Conservation (phyloP, 2,113 vertebrate species). For the Aptenodytes patagonicus region DNA sequence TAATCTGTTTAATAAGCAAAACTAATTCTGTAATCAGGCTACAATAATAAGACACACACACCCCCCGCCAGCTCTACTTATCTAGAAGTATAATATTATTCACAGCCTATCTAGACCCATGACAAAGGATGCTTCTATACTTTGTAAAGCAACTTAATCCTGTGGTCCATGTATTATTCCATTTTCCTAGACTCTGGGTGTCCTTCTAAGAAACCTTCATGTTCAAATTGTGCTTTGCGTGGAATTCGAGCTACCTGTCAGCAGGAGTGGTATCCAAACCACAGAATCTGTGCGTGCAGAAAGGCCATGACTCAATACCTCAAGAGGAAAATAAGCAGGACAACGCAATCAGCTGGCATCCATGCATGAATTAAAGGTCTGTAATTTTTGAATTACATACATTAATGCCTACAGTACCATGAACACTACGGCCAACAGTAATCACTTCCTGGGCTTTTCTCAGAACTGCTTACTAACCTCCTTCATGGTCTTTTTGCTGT, state of each 20-base stretch:
- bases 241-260: background rate
- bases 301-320: background rate
- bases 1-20: background rate
- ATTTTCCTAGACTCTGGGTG: background rate
- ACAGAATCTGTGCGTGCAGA: background rate
- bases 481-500: background rate
- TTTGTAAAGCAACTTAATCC: background rate
- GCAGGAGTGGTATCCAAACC: background rate
- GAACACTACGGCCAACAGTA: background rate
- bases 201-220: background rate
- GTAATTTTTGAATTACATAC: background rate
- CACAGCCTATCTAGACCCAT: background rate
- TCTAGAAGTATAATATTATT: background rate
- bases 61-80: no score
- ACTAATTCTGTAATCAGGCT: background rate
- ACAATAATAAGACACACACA: background rate
- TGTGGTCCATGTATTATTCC: background rate
- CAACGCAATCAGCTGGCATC: background rate
- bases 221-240: background rate
- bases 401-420: background rate
- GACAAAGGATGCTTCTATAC: background rate
- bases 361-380: background rate
- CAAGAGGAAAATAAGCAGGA: background rate
- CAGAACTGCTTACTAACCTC: background rate
- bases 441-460: background rate